These are phyloP conservation scores for Diplazon laetatorius DNA, from an alignment of 2,888 invertebrate species.

Conservation along the genomic window DNA sequence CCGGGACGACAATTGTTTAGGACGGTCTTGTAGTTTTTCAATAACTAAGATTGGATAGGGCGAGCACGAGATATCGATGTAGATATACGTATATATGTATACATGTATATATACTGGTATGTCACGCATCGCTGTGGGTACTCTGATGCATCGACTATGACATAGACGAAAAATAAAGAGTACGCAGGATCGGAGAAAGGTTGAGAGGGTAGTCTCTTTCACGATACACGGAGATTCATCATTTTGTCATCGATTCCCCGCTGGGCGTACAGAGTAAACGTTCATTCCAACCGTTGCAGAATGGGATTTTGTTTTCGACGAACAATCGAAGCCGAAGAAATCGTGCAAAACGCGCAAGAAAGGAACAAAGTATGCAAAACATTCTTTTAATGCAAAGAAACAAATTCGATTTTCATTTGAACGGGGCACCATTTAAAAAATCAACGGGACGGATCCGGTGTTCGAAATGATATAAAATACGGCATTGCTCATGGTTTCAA, in stretches of 20 bases:
- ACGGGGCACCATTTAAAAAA: not conserved
- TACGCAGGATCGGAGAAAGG: conserved; percentile 18
- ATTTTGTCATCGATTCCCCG: conserved; percentile 54
- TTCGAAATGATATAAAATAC: not conserved
- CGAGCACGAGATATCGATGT: conserved; percentile 55
- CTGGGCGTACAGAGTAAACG: conserved; percentile 28
- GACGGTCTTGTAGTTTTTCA: conserved; percentile 71
- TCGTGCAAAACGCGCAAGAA: conserved; percentile 32
- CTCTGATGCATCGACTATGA: not conserved
- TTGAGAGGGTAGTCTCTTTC: conserved; percentile 27
- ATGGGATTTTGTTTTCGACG: conserved; percentile 60
- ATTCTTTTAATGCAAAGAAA: conserved; percentile 1
- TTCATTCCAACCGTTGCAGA: conserved; percentile 52
- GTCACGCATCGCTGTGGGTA: not conserved
- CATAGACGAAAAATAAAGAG: conserved; percentile 14
- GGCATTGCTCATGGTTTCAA: not conserved
- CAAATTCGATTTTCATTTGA: not conserved
- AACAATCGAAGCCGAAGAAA: conserved; percentile 39
- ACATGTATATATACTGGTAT: not conserved
- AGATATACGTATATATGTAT: not conserved
- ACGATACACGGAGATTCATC: conserved; percentile 18
- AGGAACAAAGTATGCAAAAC: conserved; percentile 24
- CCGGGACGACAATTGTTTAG: conserved; percentile 74
- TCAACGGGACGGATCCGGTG: not conserved
- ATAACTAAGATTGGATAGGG: conserved; percentile 76